Evolutionary conservation across 2,888 invertebrate species (phyloP).

Genomic region (Stegana nigrithorax): DNA sequence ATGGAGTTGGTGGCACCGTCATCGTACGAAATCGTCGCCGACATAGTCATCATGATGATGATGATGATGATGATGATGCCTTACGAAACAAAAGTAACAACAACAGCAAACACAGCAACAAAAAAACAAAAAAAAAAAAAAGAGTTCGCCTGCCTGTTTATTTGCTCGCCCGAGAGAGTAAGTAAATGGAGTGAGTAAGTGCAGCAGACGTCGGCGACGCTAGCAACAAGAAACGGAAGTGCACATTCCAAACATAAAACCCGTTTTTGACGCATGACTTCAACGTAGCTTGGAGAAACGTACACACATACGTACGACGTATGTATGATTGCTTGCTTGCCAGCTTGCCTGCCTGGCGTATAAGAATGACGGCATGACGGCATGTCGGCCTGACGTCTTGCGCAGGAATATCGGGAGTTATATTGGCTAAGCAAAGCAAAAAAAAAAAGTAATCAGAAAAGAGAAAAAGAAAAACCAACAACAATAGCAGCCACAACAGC

Average conservation of each 20-base stretch:
- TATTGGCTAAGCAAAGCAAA: slow-evolving; percentile 12
- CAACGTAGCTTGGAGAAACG: too few species aligned
- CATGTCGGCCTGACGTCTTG: too few species aligned
- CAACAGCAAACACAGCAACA: slow-evolving; percentile 37
- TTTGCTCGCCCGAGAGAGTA: not conserved
- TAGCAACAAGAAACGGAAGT: slow-evolving; percentile 43
- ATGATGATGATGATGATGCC: slow-evolving; percentile 27
- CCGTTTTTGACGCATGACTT: slow-evolving; percentile 47
- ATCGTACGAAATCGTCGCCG: not conserved
- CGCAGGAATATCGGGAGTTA: slow-evolving; percentile 14
- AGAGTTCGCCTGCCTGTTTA: not conserved
- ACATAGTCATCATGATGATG: slow-evolving; percentile 19
- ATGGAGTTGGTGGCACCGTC: slow-evolving; percentile 35
- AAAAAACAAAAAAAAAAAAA: not conserved
- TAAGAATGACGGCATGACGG: not conserved
- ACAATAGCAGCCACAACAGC: slow-evolving; percentile 24
- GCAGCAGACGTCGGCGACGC: slow-evolving; percentile 7
- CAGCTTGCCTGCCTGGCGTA: not conserved
- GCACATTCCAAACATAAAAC: slow-evolving; percentile 59
- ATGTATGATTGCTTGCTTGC: too few species aligned
- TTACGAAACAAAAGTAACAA: slow-evolving; percentile 49
- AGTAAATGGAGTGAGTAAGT: not conserved
- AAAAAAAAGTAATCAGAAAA: slow-evolving; percentile 40
- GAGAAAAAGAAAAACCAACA: slow-evolving; percentile 21
- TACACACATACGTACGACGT: not conserved